Base-by-base conservation (phyloP, 2,797 vertebrate species). In the Triplophysa yarkandensis region DNA sequence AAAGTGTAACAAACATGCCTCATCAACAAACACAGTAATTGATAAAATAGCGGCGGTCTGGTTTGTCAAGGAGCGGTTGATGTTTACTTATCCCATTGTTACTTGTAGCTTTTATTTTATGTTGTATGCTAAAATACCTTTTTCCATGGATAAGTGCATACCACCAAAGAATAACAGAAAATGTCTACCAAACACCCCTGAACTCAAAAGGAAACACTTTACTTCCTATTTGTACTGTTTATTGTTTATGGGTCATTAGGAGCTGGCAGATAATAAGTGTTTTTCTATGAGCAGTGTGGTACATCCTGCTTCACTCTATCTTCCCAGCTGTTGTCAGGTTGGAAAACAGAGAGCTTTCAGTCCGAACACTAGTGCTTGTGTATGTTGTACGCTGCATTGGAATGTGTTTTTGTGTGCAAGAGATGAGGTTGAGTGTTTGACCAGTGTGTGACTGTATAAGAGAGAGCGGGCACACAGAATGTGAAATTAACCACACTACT, bases 261-360 rank as follows among this genome's bases (percentile, higher is more conserved):
- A 13, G 52, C 34, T 13, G 41, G 23, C 25, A 64, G 46, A 72
- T 72, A 71, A 71, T 71, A 72, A 41, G 41, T 61, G 69, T 52
- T 17, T n/a, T 25, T 52, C 34, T 66, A 48, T 55, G 62, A 57
- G 63, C 57, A 58, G 52, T 58, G 72, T 57, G 39, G 72, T 41
- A 66, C 41, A 67, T 74, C 72, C 72, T 57, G 52, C 16, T 25
- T 58, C 9, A 36, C 63, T 58, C 62, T 66, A 66, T 74, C 52
- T 57, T 67, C 72, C 52, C 72, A 66, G 72, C 72, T 74, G 72
- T 63, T 66, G 62, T 58, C 63, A 74, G 72, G 63, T 74, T 74
- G 48, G 41, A 39, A 74, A 64, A 74, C 63, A 58, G 52, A 44
- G 71, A 58, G 63, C 72, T 19, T 74, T 74, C 72, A 74, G 41